Base-by-base conservation (phyloP, 2,888 invertebrate genomes). In the Cosmia pyralina region DNA sequence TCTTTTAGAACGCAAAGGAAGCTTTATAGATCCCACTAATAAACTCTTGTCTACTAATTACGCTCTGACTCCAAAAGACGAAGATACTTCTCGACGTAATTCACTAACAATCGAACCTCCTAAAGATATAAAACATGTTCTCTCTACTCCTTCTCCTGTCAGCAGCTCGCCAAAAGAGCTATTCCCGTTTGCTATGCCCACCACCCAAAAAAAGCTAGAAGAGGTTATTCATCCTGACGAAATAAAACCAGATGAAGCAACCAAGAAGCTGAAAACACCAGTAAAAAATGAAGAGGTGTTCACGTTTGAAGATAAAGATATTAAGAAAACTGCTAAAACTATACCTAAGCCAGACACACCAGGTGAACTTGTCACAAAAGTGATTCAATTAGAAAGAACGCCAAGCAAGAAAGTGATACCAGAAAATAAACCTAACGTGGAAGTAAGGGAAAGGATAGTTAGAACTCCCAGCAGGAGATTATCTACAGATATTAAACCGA, bases 21-120 rank as follows among this genome's bases (percentile, higher is more conserved):
- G 96, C 84, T 96, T 96, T 79, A 93, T 95, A 52, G 96, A 96
- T 89, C 96, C 96, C 11, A 91, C 91, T 50, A 96, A 95, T 87
- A 96, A 96, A 88, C 87, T 96, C 53, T 87, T 96, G 1, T 94
- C 94, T 55, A 95, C 96, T 34, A 95, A 92, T 83, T 96, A 96
- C 67, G 91, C 89, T 55, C 79, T 96, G 44, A 94, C 91, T 77
- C 94, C 93, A 53, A 96, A 96, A 90, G 96, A 95, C 67, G 95
- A 94, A 65, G 94, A 94, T 67, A 79, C 81, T 15, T 89, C 85
- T 73, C 90, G 94, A 65, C 92, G 93, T 53, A 92, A 87, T 83
- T 96, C 96, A 50, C 86, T 95, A 62, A 92, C 93, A 11, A 90
- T 92, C 60, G 94, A 95, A 75, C 76, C 92, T 48, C 85, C 90